Evolutionary conservation across 2,113 vertebrate species (phyloP).

Genomic region (Lepus timidus): DNA sequence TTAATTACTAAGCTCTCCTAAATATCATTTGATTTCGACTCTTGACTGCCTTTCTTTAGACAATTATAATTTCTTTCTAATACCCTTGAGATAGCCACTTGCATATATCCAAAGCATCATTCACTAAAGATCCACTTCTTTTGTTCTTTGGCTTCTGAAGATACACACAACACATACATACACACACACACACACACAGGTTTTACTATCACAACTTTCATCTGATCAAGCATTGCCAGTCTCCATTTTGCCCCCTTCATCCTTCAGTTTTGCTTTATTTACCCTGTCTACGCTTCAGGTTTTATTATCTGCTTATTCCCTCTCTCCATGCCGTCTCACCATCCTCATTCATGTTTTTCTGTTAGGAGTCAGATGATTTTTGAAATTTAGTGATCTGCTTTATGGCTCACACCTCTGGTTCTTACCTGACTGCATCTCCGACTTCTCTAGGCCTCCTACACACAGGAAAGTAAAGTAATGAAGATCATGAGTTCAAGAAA

Average conservation of each 20-base stretch:
- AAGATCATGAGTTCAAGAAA: neutral
- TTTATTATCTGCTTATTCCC: neutral
- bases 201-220: neutral
- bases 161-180: neutral
- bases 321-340: neutral
- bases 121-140: neutral
- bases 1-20: neutral
- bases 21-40: neutral
- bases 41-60: neutral
- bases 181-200: neutral
- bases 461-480: neutral
- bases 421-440: neutral
- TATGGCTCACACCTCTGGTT: neutral
- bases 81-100: neutral
- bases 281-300: neutral
- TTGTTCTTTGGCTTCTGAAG: neutral
- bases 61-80: constrained; percentile 19
- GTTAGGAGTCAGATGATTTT: neutral
- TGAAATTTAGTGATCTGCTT: neutral
- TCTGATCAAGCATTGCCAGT: neutral
- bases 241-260: neutral
- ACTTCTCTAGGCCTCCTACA: neutral
- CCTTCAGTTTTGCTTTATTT: neutral
- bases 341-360: neutral
- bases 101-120: neutral